Percentiles rank a stretch among this genome's conserved stretches.
Conservation (phyloP, 2,797 vertebrate genomes). For the Myoxocephalus aenaeus region DNA sequence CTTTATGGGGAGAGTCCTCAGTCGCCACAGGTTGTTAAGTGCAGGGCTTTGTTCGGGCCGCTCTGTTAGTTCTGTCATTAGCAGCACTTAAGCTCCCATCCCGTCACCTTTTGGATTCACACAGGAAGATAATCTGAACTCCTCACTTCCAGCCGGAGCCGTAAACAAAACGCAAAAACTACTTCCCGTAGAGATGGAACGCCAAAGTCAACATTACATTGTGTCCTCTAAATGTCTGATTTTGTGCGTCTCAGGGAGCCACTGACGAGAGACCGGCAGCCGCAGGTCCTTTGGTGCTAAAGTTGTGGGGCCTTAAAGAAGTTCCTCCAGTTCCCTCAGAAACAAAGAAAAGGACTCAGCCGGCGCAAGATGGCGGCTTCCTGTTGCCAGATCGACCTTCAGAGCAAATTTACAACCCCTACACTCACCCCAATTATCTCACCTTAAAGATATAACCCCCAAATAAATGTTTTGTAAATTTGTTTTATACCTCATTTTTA, state of each 20-base stretch:
- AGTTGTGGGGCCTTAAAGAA: constrained; percentile 30
- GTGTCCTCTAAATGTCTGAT: not conserved
- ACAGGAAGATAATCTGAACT: constrained; percentile 51
- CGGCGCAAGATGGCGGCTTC: constrained; percentile 42
- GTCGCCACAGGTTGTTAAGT: constrained; percentile 30
- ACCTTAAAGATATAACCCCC: constrained; percentile 69
- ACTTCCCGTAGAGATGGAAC: not conserved
- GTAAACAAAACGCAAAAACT: not conserved
- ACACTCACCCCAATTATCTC: constrained; percentile 45
- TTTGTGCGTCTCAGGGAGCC: constrained; percentile 75
- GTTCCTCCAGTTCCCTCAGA: constrained; percentile 25
- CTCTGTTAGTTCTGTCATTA: constrained; percentile 66
- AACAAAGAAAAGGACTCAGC: constrained; percentile 44
- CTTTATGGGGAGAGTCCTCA: constrained; percentile 29
- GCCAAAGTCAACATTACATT: not conserved
- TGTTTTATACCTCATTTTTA: constrained; percentile 88
- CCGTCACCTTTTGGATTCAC: constrained; percentile 21
- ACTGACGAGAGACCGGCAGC: constrained; percentile 68
- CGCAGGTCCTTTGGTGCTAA: constrained; percentile 79
- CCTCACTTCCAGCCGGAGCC: constrained; percentile 27
- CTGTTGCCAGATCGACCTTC: constrained; percentile 34
- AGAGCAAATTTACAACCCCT: constrained; percentile 58
- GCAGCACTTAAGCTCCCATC: constrained; percentile 45
- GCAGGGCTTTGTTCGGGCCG: constrained; percentile 37
- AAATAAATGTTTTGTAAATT: constrained; percentile 86